Evolutionary conservation across 2,113 vertebrate species (phyloP).

Genomic region (Ploceus nigricollis): DNA sequence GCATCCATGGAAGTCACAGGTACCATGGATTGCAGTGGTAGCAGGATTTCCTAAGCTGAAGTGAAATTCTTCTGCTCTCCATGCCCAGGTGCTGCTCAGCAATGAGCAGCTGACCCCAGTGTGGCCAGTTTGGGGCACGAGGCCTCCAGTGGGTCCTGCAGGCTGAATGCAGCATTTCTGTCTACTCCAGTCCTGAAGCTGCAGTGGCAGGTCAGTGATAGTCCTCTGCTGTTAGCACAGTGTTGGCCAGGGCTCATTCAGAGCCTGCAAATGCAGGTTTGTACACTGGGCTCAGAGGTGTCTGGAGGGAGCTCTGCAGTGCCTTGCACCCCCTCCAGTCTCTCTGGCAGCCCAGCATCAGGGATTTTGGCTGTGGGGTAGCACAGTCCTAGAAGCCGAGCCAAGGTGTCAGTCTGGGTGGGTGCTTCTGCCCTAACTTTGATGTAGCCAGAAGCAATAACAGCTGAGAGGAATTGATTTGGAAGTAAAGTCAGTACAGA

Average conservation of each 20-base stretch:
- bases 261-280: not conserved
- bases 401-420: not conserved
- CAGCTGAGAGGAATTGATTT: not conserved
- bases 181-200: not conserved
- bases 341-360: not conserved
- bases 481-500: not conserved
- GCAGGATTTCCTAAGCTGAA: not conserved
- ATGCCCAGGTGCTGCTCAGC: not conserved
- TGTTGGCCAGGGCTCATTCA: fast-evolving
- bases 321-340: not conserved
- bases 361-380: not conserved
- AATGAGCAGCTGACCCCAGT: not conserved
- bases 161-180: not conserved
- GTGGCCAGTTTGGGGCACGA: not conserved
- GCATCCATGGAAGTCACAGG: not conserved
- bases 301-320: too few species aligned
- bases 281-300: fast-evolving
- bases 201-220: fast-evolving
- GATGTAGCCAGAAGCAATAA: not conserved
- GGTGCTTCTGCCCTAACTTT: not conserved
- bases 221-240: not conserved
- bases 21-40: fast-evolving
- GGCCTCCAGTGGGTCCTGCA: not conserved
- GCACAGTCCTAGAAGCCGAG: not conserved
- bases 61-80: not conserved